Evolutionary conservation across 2,888 invertebrate species (phyloP), one percentile per base, ranked within the genome.

Genomic region (Acanthacorydalis orientalis): DNA sequence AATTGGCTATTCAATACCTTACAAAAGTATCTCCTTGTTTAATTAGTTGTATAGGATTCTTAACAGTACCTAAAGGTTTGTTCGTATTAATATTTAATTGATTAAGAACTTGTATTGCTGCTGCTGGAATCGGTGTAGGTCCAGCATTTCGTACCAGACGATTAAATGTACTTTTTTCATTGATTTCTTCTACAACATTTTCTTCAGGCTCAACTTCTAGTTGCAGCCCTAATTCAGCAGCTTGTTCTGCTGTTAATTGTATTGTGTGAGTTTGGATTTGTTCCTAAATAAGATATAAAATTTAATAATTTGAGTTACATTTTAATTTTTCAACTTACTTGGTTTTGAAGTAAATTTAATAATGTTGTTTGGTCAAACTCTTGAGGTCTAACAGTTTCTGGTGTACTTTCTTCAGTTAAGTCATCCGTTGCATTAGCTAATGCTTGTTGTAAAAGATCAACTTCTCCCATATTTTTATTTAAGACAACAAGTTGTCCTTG

Each of bases 1-100:
- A 4, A 15, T 9, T 15, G 16, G 16, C 12, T 39, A 39, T n/a
- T 33, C 9, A 14, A 6, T 47, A 47, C 47, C 47, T 51, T 35
- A 52, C 48, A 45, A 51, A 47, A 2, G 39, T 33, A 12, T 48
- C 50, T 4, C 49, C 51, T 43, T 52, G 41, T 34, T 50, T 42
- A 32, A 51, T 51, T 38, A 53, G 48, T 38, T 52, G 50, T 16
- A 52, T 51, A 6, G 53, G 53, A 46, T 51, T 53, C 44, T 52
- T 50, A 15, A 44, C 44, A 2, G 52, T 49, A 10, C 52, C 51
- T 12, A 53, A 23, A 9, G 52, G 51, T 48, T 52, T 49, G 8
- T 31, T n/a, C 7, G 33, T 14, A 35, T 37, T 43, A 12, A 47
- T 23, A 31, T 37, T 43, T 23, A 47, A 32, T 23, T 47, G 38